A percentile compares a stretch with the other conserved stretches of the same genome.
Conservation (phyloP, 2,113 vertebrate species). For the Notiomystis cincta region DNA sequence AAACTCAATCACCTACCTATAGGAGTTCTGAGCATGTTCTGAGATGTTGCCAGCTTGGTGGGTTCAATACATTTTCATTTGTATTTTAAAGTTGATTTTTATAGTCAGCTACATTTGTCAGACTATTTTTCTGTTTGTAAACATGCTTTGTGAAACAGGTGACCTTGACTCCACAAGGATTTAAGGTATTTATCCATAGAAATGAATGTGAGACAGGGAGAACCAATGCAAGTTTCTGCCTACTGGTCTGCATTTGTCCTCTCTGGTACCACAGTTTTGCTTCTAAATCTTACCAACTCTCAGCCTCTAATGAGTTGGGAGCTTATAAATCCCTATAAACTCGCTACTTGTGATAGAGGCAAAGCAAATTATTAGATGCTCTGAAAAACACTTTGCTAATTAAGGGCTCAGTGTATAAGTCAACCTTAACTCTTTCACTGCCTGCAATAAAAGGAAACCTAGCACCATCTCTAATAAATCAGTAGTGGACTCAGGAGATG, state of each 20-base stretch:
- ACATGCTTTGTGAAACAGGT: not conserved
- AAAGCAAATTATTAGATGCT: not conserved
- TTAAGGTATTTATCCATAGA: not conserved
- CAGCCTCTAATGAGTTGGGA: not conserved
- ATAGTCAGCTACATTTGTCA: not conserved
- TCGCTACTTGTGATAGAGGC: not conserved
- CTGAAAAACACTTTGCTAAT: not conserved
- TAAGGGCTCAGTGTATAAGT: not conserved
- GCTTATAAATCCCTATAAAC: not conserved
- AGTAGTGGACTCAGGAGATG: not conserved
- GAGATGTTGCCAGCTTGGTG: not conserved
- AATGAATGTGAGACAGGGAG: not conserved
- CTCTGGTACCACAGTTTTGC: not conserved
- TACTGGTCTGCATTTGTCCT: not conserved
- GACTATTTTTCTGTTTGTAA: not conserved
- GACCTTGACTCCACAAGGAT: not conserved
- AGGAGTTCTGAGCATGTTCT: not conserved
- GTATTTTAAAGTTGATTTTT: not conserved
- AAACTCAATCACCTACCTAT: not conserved
- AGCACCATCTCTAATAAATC: not conserved
- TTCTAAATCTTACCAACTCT: not conserved
- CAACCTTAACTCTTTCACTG: not conserved
- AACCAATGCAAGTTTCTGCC: not conserved
- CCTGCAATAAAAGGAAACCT: not conserved
- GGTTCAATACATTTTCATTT: not conserved